phyloP scores from a whole-genome alignment of 2,113 vertebrate genomes.

The Catagonus wagneri region DNA sequence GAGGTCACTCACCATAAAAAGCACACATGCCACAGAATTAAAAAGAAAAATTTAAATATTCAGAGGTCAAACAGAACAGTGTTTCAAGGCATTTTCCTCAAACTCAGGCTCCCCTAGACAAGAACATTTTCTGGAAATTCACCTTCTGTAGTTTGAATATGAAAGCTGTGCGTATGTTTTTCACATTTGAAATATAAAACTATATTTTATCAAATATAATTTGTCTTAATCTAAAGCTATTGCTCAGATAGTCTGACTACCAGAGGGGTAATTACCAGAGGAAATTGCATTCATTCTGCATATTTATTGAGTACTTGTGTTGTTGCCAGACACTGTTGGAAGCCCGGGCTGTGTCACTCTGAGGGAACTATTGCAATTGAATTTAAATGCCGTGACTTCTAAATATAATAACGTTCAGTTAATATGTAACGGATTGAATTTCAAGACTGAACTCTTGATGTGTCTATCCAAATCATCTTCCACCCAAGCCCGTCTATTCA shows the following conservation, averaged over 20 bases:
- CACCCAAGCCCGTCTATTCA: background rate
- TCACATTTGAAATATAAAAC: slow-evolving; percentile 38
- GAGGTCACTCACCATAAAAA: slow-evolving; percentile 44
- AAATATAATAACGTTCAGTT: slow-evolving; percentile 29
- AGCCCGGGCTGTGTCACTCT: background rate
- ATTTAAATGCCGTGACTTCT: slow-evolving; percentile 52
- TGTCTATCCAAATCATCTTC: slow-evolving; percentile 28
- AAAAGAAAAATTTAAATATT: slow-evolving; percentile 57
- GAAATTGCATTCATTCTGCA: slow-evolving; percentile 55
- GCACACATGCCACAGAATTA: slow-evolving; percentile 32
- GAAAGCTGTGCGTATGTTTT: background rate
- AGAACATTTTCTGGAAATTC: slow-evolving; percentile 20
- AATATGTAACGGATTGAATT: background rate
- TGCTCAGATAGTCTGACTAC: background rate
- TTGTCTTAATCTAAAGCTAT: slow-evolving; percentile 52
- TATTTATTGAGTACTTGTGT: slow-evolving; percentile 44
- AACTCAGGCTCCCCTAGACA: background rate
- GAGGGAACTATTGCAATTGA: background rate
- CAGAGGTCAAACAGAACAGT: slow-evolving; percentile 41
- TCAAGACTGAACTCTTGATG: background rate
- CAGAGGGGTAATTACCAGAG: slow-evolving; percentile 7
- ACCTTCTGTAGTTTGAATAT: slow-evolving; percentile 11
- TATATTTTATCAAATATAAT: slow-evolving; percentile 48
- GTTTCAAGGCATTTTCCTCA: slow-evolving; percentile 40
- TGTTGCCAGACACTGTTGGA: background rate